Conservation (phyloP, 2,888 invertebrate species). For the Drosophila diplacantha region DNA sequence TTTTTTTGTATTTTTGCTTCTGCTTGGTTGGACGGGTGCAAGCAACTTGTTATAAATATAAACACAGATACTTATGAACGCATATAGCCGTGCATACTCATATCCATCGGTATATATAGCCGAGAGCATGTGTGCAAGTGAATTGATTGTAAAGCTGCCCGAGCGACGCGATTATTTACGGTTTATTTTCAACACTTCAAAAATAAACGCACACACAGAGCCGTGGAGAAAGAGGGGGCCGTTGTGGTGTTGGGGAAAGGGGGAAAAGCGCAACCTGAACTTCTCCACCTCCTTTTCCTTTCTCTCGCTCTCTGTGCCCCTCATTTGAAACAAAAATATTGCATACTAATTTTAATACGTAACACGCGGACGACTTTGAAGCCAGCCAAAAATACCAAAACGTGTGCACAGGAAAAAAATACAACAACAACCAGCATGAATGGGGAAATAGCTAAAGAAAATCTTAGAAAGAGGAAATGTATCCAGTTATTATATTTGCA, state of each 20-base stretch:
- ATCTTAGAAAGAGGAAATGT: neutral
- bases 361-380: conserved; percentile 69
- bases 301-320: conserved; percentile 16
- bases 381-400: conserved; percentile 57
- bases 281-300: conserved; percentile 30
- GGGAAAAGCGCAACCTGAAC: conserved; percentile 51
- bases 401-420: conserved; percentile 11
- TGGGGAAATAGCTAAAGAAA: neutral
- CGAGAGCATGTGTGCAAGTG: conserved; percentile 57
- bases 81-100: conserved; percentile 33
- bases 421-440: neutral
- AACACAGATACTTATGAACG: conserved; percentile 57
- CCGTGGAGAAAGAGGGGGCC: conserved; percentile 21
- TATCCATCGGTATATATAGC: conserved; percentile 33
- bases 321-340: conserved; percentile 65
- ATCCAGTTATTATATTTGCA: too few species aligned
- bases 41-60: conserved; percentile 71
- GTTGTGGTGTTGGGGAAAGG: conserved; percentile 16
- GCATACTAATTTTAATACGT: conserved; percentile 73
- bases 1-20: conserved; percentile 19
- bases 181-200: conserved; percentile 72
- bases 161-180: conserved; percentile 68
- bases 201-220: conserved; percentile 55
- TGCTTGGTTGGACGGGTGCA: conserved; percentile 56
- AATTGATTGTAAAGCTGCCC: conserved; percentile 69